phyloP scores from a whole-genome alignment of 1,140 invertebrate species.

The Nymphalis io region DNA sequence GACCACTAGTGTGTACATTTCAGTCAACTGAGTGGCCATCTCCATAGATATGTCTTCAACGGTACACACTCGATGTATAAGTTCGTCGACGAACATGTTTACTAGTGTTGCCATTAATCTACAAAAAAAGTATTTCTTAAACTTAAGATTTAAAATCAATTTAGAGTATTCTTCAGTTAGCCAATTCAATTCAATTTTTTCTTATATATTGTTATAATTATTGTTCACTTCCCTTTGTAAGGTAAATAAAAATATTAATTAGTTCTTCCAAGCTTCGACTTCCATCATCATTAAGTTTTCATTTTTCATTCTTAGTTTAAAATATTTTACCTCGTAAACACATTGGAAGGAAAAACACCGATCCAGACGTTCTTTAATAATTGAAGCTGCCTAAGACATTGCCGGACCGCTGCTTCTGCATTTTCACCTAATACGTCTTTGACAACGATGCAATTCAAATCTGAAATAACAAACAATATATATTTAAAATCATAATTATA shows the following conservation, averaged over 20 bases:
- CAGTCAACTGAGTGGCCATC: conserved; percentile 80
- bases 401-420: conserved; percentile 87
- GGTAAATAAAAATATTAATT: too few relatives aligned
- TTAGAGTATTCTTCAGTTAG: not conserved
- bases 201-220: too few relatives aligned
- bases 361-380: conserved; percentile 93
- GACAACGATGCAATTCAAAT: conserved; percentile 81
- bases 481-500: not conserved
- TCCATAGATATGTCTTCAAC: conserved; percentile 81
- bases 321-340: conserved; percentile 80
- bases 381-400: conserved; percentile 91
- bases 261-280: too few relatives aligned
- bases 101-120: conserved; percentile 72
- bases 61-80: conserved; percentile 78
- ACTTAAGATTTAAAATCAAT: not conserved
- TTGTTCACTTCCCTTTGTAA: too few relatives aligned
- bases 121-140: conserved; percentile 35
- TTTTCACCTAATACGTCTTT: conserved; percentile 82
- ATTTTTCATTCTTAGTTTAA: not conserved
- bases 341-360: conserved; percentile 85
- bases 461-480: conserved; percentile 64
- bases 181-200: too few relatives aligned
- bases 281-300: too few relatives aligned
- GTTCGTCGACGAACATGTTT: conserved; percentile 77
- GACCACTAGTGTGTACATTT: conserved; percentile 80